phyloP scores from a whole-genome alignment of 2,888 invertebrate species.

The Sicus ferrugineus region DNA sequence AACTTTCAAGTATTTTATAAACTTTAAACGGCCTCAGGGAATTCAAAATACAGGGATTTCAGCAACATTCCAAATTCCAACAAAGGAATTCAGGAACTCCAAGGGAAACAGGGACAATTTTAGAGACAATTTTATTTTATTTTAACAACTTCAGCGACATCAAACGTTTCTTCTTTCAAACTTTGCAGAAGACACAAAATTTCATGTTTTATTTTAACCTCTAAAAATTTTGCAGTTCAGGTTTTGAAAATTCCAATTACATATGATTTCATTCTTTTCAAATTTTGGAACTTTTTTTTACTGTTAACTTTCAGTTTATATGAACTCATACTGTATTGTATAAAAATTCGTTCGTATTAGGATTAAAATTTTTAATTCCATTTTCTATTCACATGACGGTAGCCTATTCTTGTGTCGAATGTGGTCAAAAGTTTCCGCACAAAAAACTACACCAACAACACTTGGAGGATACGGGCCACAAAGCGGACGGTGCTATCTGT shows the following conservation, averaged over 20 bases:
- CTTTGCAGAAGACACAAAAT: not conserved
- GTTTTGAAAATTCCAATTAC: not conserved
- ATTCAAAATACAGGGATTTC: no score
- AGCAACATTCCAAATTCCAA: no score
- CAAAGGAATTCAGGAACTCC: no score
- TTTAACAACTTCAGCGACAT: no score
- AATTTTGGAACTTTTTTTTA: not conserved
- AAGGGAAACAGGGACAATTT: no score
- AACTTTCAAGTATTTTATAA: no score
- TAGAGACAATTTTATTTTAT: no score
- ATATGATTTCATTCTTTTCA: not conserved
- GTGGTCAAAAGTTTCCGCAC: constrained; percentile 60
- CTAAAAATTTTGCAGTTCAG: not conserved
- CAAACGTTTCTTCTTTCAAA: no score
- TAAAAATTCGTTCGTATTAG: no score
- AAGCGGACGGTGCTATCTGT: constrained; percentile 63
- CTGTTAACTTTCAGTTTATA: not conserved
- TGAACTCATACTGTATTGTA: not conserved
- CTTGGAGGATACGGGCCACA: constrained; percentile 63
- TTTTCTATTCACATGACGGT: not conserved
- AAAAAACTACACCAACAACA: constrained; percentile 62
- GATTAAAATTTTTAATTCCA: not conserved
- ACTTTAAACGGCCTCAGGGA: no score
- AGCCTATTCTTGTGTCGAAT: constrained; percentile 62
- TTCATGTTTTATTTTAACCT: not conserved